Conservation (phyloP, 2,888 invertebrate species). For the Odontothrips loti region DNA sequence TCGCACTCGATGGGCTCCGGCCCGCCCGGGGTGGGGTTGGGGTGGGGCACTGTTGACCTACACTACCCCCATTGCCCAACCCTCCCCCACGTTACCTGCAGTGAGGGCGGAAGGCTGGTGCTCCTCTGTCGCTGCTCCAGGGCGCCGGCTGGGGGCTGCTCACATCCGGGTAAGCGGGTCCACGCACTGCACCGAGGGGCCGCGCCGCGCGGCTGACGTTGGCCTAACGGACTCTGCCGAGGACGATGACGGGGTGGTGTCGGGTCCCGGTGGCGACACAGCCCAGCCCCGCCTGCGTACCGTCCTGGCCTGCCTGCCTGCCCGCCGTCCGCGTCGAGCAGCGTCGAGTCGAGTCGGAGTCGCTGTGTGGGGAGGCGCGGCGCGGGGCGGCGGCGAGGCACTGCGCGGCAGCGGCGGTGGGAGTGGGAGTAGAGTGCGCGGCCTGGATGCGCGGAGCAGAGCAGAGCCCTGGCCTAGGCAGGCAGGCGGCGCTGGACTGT, state of each 20-base stretch:
- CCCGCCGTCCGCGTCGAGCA: background rate
- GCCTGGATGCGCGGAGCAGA: conserved; percentile 15
- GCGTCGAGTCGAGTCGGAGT: background rate
- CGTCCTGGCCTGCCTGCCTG: background rate
- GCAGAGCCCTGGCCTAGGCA: background rate
- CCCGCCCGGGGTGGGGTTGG: too few species aligned
- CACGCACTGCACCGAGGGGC: too few species aligned
- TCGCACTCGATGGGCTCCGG: too few species aligned
- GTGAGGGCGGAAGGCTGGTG: conserved; percentile 27
- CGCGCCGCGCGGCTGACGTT: too few species aligned
- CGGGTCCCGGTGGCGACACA: too few species aligned
- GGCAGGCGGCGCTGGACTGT: too few species aligned
- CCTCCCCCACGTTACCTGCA: conserved; percentile 29
- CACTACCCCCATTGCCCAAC: too few species aligned
- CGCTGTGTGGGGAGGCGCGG: background rate
- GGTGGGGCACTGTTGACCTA: too few species aligned
- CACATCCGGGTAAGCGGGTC: conserved; percentile 36
- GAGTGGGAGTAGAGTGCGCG: conserved; percentile 27
- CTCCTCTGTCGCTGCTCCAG: conserved; percentile 4
- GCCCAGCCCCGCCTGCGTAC: too few species aligned
- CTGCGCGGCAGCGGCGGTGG: background rate
- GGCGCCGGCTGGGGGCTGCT: conserved; percentile 28
- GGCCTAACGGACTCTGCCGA: too few species aligned
- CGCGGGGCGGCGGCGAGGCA: background rate
- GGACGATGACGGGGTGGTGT: too few species aligned